Conservation (phyloP, 2,888 invertebrate genomes). For the Hydriomena furcata region DNA sequence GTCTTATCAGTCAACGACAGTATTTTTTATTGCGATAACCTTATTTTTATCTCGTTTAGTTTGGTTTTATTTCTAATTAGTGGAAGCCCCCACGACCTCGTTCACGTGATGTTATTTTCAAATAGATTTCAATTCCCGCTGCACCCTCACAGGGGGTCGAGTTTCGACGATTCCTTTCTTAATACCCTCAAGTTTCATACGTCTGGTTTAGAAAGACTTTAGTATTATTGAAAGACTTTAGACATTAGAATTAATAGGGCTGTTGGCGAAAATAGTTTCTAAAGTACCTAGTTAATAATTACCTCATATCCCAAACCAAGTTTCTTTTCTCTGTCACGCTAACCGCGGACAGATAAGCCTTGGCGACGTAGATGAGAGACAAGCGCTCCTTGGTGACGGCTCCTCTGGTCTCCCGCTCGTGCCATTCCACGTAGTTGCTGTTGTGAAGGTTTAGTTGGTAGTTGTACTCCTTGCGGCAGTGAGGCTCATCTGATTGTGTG, state of each 20-base stretch:
- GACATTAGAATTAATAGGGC: neutral
- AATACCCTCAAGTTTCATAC: too few relatives aligned
- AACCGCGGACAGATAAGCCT: slow-evolving; percentile 91
- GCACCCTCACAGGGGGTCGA: too few relatives aligned
- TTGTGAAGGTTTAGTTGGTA: slow-evolving; percentile 89
- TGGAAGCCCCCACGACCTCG: too few relatives aligned
- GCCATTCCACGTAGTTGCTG: slow-evolving; percentile 92
- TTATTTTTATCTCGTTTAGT: too few relatives aligned
- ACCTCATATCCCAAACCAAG: slow-evolving; percentile 91
- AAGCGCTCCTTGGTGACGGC: slow-evolving; percentile 85
- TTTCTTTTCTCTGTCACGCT: slow-evolving; percentile 95
- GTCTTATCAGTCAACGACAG: slow-evolving; percentile 17
- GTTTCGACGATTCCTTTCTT: too few relatives aligned
- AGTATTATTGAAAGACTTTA: too few relatives aligned
- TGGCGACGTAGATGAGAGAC: slow-evolving; percentile 91
- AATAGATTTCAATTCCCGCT: too few relatives aligned
- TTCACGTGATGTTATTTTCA: too few relatives aligned
- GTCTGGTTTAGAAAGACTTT: too few relatives aligned
- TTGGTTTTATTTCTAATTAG: too few relatives aligned
- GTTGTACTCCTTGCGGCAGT: slow-evolving; percentile 92
- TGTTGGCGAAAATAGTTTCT: neutral
- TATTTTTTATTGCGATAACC: too few relatives aligned
- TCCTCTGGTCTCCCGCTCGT: slow-evolving; percentile 89
- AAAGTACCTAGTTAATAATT: slow-evolving; percentile 15
- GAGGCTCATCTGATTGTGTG: slow-evolving; percentile 90